Evolutionary conservation across 2,888 invertebrate species (phyloP).

Genomic region (Sphaerophoria rueppellii): DNA sequence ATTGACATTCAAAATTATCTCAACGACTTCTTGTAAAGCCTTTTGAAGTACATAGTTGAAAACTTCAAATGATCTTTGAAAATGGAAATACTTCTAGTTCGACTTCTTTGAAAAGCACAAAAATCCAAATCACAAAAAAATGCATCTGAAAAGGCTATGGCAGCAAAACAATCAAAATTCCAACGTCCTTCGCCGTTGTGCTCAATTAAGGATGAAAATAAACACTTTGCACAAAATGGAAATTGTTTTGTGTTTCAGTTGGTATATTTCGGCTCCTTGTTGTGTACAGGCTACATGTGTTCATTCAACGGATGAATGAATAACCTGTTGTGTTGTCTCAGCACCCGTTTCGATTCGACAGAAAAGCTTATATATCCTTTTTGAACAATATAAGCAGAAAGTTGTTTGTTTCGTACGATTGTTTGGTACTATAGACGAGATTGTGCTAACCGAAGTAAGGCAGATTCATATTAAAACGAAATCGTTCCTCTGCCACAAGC

Average conservation of each 20-base stretch:
- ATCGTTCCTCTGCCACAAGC: conserved; percentile 45
- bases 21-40: too few species aligned
- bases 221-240: conserved; percentile 63
- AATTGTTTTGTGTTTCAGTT: conserved; percentile 60
- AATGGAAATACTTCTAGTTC: conserved; percentile 32
- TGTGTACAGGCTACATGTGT: conserved; percentile 40
- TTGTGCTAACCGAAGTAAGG: background rate
- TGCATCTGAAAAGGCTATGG: conserved; percentile 33
- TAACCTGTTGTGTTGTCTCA: conserved; percentile 65
- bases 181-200: conserved; percentile 54
- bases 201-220: conserved; percentile 70
- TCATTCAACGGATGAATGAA: conserved; percentile 56
- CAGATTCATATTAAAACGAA: conserved; percentile 47
- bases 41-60: too few species aligned
- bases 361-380: conserved; percentile 43
- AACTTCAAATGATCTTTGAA: too few species aligned
- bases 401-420: conserved; percentile 10
- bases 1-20: too few species aligned
- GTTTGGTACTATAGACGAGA: conserved; percentile 3
- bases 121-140: conserved; percentile 17
- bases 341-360: conserved; percentile 10
- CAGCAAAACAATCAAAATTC: conserved; percentile 68
- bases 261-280: conserved; percentile 19
- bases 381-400: conserved; percentile 23
- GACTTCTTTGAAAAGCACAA: conserved; percentile 36